Base-by-base conservation (phyloP, 2,113 vertebrate species). In the Calonectris borealis region DNA sequence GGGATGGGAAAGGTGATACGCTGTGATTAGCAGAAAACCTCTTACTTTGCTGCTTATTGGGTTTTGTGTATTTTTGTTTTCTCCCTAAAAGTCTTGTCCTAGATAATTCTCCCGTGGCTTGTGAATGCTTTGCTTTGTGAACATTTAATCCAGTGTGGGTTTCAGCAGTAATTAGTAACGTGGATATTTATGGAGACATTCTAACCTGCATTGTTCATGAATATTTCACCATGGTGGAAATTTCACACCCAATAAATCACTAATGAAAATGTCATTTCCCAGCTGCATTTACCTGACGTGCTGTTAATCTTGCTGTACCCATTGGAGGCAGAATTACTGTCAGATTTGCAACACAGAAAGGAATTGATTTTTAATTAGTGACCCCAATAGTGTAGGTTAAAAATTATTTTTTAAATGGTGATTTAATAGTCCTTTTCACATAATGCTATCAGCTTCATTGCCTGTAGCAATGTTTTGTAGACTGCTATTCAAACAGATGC, bases 191-290 rank as follows among this genome's bases (percentile, higher is more conserved):
- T 97, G 91, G 88, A 96, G 96, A 96, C 65, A 88, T 75, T 93
- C 94, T 98, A 97, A 92, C 94, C 96, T 88, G 84, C 73, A 96
- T 97, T 97, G 95, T 98, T 98, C 93, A 93, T 95, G 96, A 98
- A 97, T 96, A 93, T 97, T 97, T 96, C 91, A 96, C 97, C 82
- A 17, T 72, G 90, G 97, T 96, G 83, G 91, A 97, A 97, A 98
- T 98, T 98, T 98, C 97, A 98, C 96, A 98, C 97, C 86, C 86
- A 94, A 97, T 98, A 98, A 98, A 98, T 97, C 96, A 97, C 98
- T 98, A 98, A 98, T 98, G 98, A 97, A 98, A 98, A 98, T 98
- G 98, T 98, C 98, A 97, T 98, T 98, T 98, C 98, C 97, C 97
- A 96, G 93, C 96, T 97, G 97, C 97, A 96, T 97, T 98, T 98